Conservation (phyloP, 2,113 vertebrate species). For the Apus apus region DNA sequence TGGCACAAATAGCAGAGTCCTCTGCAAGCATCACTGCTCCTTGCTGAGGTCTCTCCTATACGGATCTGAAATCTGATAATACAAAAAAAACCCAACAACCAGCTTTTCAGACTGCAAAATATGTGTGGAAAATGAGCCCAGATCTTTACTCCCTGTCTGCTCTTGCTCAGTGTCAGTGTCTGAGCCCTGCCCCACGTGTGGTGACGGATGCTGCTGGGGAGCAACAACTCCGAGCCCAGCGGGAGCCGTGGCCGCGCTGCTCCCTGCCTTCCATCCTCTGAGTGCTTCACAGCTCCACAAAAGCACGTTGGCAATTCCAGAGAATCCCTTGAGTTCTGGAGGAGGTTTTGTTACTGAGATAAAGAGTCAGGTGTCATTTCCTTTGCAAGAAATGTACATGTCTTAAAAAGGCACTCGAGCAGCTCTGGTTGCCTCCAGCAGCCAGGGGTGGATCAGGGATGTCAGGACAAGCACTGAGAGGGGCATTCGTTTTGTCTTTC, state of each 20-base stretch:
- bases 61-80: neutral
- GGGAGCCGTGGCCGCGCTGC: fast-evolving
- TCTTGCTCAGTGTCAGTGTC: fast-evolving
- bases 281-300: fast-evolving
- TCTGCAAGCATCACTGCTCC: neutral
- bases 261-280: neutral
- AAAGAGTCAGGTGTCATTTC: neutral
- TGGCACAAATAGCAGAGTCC: neutral
- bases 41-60: neutral
- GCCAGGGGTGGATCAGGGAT: neutral
- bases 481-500: neutral
- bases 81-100: neutral
- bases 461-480: neutral
- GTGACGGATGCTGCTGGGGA: neutral
- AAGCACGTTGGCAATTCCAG: neutral
- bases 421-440: neutral
- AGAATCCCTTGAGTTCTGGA: neutral
- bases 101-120: neutral
- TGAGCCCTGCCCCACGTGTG: fast-evolving
- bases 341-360: neutral
- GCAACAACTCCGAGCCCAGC: fast-evolving
- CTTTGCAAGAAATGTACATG: neutral
- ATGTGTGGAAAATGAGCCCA: neutral
- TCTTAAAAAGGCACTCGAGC: neutral
- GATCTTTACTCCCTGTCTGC: neutral